phyloP scores from a whole-genome alignment of 2,888 invertebrate genomes.

The Pachliopta kotzebuea region DNA sequence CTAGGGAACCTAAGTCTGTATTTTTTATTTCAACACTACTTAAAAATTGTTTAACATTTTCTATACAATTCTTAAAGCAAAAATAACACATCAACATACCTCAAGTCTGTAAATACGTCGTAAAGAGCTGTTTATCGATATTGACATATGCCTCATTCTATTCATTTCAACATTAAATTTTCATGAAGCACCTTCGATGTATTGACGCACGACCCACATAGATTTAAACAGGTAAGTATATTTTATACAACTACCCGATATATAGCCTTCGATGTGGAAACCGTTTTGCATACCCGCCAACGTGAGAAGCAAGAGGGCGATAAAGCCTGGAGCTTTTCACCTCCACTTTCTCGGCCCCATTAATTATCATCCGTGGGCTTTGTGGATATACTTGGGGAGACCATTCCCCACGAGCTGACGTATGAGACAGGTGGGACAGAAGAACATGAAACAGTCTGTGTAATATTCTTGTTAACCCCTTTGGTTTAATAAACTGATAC shows the following conservation, averaged over 20 bases:
- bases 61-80: too few species aligned
- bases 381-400: not conserved
- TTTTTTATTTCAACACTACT: too few species aligned
- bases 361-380: conserved; percentile 1
- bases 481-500: not conserved
- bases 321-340: conserved; percentile 2
- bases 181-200: conserved; percentile 42
- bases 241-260: not conserved
- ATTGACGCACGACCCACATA: conserved; percentile 32
- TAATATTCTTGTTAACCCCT: not conserved
- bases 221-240: conserved; percentile 3
- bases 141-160: conserved; percentile 35
- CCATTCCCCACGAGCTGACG: not conserved
- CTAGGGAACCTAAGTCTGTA: too few species aligned
- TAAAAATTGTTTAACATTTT: too few species aligned
- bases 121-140: conserved; percentile 38
- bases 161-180: conserved; percentile 45
- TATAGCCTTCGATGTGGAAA: conserved; percentile 3
- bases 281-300: conserved; percentile 1
- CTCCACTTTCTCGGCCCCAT: not conserved
- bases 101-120: not conserved
- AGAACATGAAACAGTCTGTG: not conserved
- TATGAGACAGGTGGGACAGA: not conserved
- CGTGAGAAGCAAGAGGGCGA: not conserved
- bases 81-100: not conserved